A percentile compares a stretch with the other conserved stretches of the same genome.
Evolutionary conservation across 2,888 invertebrate genomes (phyloP).

Genomic region (Polydrusus tereticollis): DNA sequence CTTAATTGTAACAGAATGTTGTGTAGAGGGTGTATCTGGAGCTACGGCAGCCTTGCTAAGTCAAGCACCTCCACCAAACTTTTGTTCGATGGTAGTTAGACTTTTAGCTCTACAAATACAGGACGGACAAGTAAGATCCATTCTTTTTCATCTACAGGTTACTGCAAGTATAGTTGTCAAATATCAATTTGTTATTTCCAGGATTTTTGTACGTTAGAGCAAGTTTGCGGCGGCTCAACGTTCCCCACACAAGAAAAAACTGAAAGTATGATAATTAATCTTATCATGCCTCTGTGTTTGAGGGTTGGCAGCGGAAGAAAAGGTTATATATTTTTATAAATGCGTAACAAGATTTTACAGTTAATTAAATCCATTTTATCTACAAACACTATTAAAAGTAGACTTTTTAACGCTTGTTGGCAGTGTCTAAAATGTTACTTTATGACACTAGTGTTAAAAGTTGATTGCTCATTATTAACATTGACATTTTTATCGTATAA

Average conservation of each 20-base stretch:
- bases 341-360: too few species aligned
- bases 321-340: conserved; percentile 79
- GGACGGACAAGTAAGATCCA: conserved; percentile 84
- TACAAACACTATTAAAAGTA: too few species aligned
- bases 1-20: conserved; percentile 84
- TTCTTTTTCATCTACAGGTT: too few species aligned
- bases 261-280: conserved; percentile 95
- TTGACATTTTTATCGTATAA: too few species aligned
- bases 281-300: conserved; percentile 95
- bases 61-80: conserved; percentile 93
- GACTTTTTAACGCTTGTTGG: too few species aligned
- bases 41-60: conserved; percentile 90
- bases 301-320: conserved; percentile 95
- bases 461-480: neutral
- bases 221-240: conserved; percentile 93
- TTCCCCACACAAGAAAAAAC: conserved; percentile 93
- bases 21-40: conserved; percentile 80
- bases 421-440: neutral
- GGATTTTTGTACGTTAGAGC: conserved; percentile 92
- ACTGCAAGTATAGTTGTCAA: too few species aligned
- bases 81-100: conserved; percentile 96
- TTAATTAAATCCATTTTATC: too few species aligned
- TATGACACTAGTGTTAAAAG: too few species aligned
- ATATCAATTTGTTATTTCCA: too few species aligned
- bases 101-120: conserved; percentile 95